phyloP scores from a whole-genome alignment of 1,140 invertebrate species.

The Contarinia nasturtii region DNA sequence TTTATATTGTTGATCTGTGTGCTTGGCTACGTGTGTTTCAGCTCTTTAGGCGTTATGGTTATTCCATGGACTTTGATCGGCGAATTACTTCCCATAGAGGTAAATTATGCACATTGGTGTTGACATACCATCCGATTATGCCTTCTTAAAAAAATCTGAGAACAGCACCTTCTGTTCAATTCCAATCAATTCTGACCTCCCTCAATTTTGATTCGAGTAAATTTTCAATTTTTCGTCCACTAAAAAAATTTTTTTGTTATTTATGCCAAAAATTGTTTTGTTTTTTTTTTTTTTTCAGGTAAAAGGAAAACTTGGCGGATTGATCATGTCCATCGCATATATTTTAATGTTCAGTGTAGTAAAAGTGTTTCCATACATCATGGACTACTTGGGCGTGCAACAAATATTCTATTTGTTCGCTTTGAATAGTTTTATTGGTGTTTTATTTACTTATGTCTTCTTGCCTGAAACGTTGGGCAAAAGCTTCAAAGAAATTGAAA shows the following conservation, averaged over 20 bases:
- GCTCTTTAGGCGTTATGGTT: constrained; percentile 30
- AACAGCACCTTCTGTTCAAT: not conserved
- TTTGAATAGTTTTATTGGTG: constrained; percentile 31
- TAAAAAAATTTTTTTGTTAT: not conserved
- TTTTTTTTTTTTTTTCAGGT: constrained; percentile 1
- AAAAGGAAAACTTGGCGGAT: constrained; percentile 27
- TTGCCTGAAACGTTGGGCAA: constrained; percentile 58
- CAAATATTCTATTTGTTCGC: constrained; percentile 41
- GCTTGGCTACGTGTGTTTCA: constrained; percentile 29
- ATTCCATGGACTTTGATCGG: constrained; percentile 44
- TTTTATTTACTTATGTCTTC: constrained; percentile 35
- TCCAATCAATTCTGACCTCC: not conserved
- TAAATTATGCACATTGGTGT: too few species aligned
- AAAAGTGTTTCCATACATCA: constrained; percentile 35
- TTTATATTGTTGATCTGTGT: constrained; percentile 27
- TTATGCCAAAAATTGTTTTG: not conserved
- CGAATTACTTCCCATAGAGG: constrained; percentile 18
- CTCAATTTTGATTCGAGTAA: not conserved
- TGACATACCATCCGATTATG: not conserved
- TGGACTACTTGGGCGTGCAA: constrained; percentile 28
- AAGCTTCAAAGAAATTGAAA: constrained; percentile 34
- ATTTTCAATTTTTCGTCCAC: too few species aligned
- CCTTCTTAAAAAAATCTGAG: not conserved
- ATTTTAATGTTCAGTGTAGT: constrained; percentile 41
- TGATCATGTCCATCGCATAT: constrained; percentile 39